Evolutionary conservation across 2,113 vertebrate species (phyloP).

Genomic region (Gymnogyps californianus): DNA sequence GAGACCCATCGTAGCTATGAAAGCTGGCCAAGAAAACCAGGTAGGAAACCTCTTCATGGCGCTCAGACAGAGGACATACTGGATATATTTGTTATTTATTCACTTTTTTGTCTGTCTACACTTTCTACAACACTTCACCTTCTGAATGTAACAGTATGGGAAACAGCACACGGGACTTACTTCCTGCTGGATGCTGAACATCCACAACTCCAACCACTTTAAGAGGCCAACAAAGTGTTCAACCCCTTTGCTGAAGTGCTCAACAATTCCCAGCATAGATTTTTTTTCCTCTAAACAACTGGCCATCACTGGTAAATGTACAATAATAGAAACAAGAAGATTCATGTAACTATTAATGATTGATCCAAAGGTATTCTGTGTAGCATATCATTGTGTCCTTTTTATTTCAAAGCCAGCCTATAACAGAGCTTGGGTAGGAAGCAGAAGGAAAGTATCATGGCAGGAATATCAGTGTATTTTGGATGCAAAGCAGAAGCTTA

Average conservation of each 20-base stretch:
- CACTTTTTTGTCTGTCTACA: background rate
- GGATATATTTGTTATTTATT: background rate
- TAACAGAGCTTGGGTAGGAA: conserved; percentile 21
- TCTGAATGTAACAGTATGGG: background rate
- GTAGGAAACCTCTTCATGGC: background rate
- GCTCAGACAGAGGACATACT: background rate
- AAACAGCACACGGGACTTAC: background rate
- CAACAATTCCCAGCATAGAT: background rate
- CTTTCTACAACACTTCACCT: background rate
- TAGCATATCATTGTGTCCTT: background rate
- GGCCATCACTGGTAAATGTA: background rate
- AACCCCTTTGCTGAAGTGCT: background rate
- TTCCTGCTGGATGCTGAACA: background rate
- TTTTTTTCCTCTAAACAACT: background rate
- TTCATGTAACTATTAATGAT: background rate
- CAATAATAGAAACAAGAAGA: background rate
- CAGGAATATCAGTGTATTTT: conserved; percentile 72
- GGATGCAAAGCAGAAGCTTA: conserved; percentile 85
- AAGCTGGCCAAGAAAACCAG: background rate
- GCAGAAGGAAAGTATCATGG: conserved; percentile 55
- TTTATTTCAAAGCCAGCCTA: background rate
- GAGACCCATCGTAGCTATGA: background rate
- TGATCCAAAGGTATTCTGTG: background rate
- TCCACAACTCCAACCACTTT: background rate
- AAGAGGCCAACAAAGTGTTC: background rate